Percentiles rank a stretch among this genome's conserved stretches.
These are phyloP conservation scores for Ibycter americanus DNA, from an alignment of 2,797 vertebrate species.

Conservation along the genomic window DNA sequence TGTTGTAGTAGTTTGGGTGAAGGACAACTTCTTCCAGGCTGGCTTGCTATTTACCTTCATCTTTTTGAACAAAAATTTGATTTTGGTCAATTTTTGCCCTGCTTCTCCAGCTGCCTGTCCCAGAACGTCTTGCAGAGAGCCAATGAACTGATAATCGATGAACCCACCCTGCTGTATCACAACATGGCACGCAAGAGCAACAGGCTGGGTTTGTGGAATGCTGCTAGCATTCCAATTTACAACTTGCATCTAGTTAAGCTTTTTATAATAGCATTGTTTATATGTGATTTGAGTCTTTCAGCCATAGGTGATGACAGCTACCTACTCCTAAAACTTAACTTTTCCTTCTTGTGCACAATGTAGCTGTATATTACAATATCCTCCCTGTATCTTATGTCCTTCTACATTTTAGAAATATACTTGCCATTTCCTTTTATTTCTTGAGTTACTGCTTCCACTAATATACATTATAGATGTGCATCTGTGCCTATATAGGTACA, in stretches of 20 bases:
- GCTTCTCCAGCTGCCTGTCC: neutral
- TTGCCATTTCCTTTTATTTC: neutral
- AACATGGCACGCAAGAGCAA: rapidly evolving
- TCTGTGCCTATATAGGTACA: neutral
- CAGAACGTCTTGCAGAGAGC: neutral
- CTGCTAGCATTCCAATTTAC: neutral
- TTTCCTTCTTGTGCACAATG: neutral
- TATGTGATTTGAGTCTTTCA: neutral
- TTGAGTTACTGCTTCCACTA: neutral
- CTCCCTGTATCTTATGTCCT: neutral
- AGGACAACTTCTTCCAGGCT: neutral
- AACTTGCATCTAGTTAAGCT: neutral
- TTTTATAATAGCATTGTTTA: neutral
- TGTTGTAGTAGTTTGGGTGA: neutral
- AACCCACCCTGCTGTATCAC: neutral
- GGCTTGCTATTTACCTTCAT: neutral
- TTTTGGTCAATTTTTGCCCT: neutral
- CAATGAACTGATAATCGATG: neutral
- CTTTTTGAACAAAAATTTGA: neutral
- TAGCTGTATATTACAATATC: neutral
- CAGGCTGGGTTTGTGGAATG: neutral
- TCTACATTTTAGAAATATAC: neutral
- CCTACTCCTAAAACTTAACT: neutral
- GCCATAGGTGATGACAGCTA: neutral
- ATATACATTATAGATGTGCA: neutral